Conservation (phyloP, 2,113 vertebrate genomes). For the Axis porcinus region DNA sequence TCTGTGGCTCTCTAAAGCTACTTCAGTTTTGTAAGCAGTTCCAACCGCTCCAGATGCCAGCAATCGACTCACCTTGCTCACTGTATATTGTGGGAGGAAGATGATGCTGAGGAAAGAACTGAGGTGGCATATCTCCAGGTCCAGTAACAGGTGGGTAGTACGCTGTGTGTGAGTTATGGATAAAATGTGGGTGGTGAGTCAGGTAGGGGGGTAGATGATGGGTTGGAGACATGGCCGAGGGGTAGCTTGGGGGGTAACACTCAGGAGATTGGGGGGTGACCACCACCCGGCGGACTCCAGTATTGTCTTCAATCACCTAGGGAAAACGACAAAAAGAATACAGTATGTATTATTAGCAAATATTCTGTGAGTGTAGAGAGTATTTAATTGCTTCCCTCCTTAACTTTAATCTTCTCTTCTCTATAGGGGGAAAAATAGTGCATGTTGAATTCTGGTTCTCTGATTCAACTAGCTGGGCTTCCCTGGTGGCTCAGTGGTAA, state of each 20-base stretch:
- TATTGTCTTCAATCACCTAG: conserved; percentile 96
- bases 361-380: not conserved
- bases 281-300: conserved; percentile 95
- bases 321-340: conserved; percentile 53
- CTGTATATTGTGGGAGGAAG: conserved; percentile 93
- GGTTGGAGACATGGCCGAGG: conserved; percentile 94
- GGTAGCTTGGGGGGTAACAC: conserved; percentile 96
- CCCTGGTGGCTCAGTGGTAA: not conserved
- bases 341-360: not conserved
- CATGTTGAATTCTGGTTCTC: not conserved
- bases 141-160: conserved; percentile 96
- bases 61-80: conserved; percentile 89
- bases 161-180: conserved; percentile 93
- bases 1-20: not conserved
- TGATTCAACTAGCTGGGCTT: not conserved
- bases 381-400: not conserved
- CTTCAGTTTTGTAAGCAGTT: not conserved
- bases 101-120: conserved; percentile 96
- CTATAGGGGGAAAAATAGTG: not conserved
- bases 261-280: conserved; percentile 97
- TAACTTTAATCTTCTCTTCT: not conserved
- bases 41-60: not conserved
- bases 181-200: conserved; percentile 93
- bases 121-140: conserved; percentile 93
- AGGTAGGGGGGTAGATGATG: conserved; percentile 95